Evolutionary conservation across 2,113 vertebrate species (phyloP).

Genomic region (Mustela lutreola): DNA sequence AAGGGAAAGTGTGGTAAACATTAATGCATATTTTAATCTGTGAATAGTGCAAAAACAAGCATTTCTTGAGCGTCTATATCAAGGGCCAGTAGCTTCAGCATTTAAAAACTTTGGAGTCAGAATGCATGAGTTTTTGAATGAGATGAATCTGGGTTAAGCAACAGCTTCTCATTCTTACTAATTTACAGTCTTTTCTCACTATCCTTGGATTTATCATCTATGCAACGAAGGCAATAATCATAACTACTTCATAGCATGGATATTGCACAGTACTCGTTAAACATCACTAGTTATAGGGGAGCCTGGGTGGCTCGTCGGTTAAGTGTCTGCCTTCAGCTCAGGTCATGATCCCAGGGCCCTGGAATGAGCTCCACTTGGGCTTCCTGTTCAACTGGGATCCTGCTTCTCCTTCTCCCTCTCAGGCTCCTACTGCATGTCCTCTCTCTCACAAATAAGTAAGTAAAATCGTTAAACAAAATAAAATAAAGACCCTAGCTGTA

Average conservation of each 20-base stretch:
- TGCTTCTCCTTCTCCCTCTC: too few relatives aligned
- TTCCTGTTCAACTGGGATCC: too few relatives aligned
- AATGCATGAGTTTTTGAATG: not conserved
- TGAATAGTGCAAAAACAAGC: not conserved
- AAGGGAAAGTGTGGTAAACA: not conserved
- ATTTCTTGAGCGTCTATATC: not conserved
- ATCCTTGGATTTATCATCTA: not conserved
- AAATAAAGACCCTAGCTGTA: not conserved
- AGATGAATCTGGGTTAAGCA: not conserved
- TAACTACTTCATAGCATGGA: not conserved
- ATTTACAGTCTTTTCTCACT: not conserved
- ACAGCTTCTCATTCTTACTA: not conserved
- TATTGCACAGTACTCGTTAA: not conserved
- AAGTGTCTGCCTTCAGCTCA: not conserved
- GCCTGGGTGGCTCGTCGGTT: not conserved
- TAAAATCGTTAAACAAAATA: not conserved
- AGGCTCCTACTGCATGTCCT: not conserved
- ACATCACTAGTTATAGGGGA: not conserved
- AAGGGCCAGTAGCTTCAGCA: not conserved
- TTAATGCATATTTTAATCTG: not conserved
- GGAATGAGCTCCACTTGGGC: too few relatives aligned
- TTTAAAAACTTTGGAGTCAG: not conserved
- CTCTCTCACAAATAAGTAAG: not conserved
- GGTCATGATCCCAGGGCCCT: too few relatives aligned
- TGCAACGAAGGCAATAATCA: not conserved